Conservation (phyloP, 2,797 vertebrate species). For the Anniella stebbinsi region DNA sequence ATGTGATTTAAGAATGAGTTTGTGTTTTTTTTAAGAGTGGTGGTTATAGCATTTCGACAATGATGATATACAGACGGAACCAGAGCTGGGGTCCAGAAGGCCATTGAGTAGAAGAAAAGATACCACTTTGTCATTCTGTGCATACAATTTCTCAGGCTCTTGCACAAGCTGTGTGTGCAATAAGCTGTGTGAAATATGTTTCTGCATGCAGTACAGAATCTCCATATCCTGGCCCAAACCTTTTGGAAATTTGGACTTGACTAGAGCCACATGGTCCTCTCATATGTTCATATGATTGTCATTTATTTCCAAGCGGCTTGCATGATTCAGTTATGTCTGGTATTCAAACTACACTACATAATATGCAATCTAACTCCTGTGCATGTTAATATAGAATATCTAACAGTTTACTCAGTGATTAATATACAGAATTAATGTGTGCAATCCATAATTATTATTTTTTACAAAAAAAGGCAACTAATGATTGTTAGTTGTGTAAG, state of each 20-base stretch:
- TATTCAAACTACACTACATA: not conserved
- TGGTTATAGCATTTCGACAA: not conserved
- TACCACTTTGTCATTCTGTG: not conserved
- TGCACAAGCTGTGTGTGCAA: not conserved
- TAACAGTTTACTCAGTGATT: not conserved
- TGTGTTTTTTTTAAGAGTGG: not conserved
- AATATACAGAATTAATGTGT: not conserved
- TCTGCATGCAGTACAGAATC: not conserved
- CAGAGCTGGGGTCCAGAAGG: not conserved
- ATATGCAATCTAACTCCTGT: not conserved
- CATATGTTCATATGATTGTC: not conserved
- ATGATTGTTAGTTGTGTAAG: not conserved
- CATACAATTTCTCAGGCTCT: not conserved
- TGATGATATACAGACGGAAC: not conserved
- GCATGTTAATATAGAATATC: not conserved
- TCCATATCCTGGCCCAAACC: not conserved
- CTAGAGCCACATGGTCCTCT: not conserved
- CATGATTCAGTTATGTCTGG: not conserved
- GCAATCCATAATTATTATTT: not conserved
- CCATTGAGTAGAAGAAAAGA: not conserved
- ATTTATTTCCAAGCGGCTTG: not conserved
- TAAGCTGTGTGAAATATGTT: not conserved
- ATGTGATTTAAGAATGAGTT: constrained; percentile 8
- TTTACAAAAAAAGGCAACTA: not conserved
- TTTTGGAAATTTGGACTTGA: not conserved